These are phyloP conservation scores for Entomobrya multifasciata DNA, from an alignment of 2,888 invertebrate species.

Conservation along the genomic window DNA sequence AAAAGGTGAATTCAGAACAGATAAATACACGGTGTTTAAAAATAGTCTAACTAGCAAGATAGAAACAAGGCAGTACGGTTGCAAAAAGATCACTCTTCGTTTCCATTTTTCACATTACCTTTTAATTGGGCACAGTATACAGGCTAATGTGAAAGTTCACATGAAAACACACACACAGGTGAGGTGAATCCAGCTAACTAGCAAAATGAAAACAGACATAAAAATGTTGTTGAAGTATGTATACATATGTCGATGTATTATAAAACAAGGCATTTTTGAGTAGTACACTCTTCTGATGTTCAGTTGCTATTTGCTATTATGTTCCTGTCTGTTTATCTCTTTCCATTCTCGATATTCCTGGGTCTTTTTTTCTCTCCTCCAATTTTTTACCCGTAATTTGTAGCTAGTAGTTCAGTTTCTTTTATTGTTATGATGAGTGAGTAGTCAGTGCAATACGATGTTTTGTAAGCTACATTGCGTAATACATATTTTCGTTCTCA, in stretches of 20 bases:
- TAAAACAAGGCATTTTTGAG: neutral
- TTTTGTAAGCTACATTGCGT: no score
- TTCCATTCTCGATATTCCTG: neutral
- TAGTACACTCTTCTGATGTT: neutral
- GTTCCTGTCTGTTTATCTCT: neutral
- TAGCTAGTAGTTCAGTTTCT: no score
- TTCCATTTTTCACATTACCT: constrained; percentile 45
- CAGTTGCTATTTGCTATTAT: neutral
- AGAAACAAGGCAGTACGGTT: neutral
- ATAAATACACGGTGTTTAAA: neutral
- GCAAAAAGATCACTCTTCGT: constrained; percentile 23
- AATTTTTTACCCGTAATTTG: no score
- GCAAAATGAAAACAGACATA: neutral
- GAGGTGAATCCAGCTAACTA: neutral
- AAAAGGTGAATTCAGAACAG: no score
- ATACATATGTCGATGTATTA: neutral
- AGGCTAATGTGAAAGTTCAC: constrained; percentile 10
- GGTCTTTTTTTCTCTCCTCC: no score
- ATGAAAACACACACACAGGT: constrained; percentile 4
- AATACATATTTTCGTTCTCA: neutral
- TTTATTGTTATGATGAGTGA: no score
- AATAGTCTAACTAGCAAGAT: neutral
- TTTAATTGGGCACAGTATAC: constrained; percentile 6
- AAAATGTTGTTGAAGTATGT: neutral
- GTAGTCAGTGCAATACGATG: no score